A percentile compares a stretch with the other conserved stretches of the same genome.
phyloP scores from a whole-genome alignment of 1,140 invertebrate species.

The Telenomus remus region DNA sequence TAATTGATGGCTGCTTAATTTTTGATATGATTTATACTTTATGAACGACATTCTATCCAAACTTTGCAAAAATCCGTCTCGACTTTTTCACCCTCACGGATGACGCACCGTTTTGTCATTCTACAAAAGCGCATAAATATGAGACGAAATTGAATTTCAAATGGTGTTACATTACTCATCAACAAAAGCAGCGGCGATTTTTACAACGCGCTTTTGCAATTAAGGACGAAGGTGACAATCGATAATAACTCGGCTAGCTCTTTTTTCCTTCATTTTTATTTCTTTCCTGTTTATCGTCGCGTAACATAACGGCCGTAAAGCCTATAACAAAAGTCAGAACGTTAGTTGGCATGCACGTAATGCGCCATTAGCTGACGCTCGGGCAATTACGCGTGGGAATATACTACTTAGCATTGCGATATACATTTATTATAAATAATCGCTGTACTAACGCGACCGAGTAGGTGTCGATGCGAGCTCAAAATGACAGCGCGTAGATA shows the following conservation, averaged over 20 bases:
- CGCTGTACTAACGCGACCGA: constrained; percentile 41
- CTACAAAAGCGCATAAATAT: constrained; percentile 15
- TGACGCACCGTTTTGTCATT: background rate
- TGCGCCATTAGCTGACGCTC: constrained; percentile 43
- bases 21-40: constrained; percentile 17
- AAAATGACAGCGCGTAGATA: constrained; percentile 44
- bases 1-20: constrained; percentile 36
- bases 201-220: constrained; percentile 31
- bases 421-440: constrained; percentile 57
- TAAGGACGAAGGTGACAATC: constrained; percentile 51
- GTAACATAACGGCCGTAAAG: constrained; percentile 42
- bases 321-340: constrained; percentile 40
- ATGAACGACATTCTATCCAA: no score
- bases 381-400: constrained; percentile 57
- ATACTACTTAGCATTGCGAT: constrained; percentile 56
- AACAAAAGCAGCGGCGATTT: constrained; percentile 22
- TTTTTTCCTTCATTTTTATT: constrained; percentile 27
- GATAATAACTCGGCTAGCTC: constrained; percentile 50
- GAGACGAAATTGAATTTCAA: constrained; percentile 37
- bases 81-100: background rate
- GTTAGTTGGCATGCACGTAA: constrained; percentile 40
- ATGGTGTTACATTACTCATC: constrained; percentile 19
- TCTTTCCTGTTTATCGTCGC: constrained; percentile 46
- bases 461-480: constrained; percentile 49
- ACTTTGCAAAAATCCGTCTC: no score